phyloP scores from a whole-genome alignment of 2,797 vertebrate species.

The Halcyon smyrnensis region DNA sequence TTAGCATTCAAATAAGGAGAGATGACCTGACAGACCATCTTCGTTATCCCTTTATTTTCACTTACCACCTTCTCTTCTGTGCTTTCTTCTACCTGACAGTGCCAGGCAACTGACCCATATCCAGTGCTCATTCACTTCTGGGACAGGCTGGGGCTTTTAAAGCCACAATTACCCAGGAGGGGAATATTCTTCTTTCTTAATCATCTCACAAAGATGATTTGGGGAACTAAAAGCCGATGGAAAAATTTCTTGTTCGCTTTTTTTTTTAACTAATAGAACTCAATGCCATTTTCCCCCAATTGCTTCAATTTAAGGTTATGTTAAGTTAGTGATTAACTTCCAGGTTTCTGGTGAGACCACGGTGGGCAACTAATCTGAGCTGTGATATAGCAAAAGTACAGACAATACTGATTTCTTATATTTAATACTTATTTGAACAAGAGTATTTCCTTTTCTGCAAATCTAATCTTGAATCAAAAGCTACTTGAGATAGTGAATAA shows the following conservation, averaged over 20 bases:
- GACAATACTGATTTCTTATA: constrained; percentile 21
- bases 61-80: background rate
- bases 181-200: background rate
- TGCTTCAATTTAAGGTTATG: background rate
- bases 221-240: background rate
- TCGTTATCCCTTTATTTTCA: background rate
- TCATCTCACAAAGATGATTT: background rate
- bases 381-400: background rate
- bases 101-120: background rate
- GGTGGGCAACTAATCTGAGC: background rate
- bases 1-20: background rate
- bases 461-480: constrained; percentile 61
- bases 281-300: background rate
- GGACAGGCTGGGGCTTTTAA: background rate
- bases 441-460: constrained; percentile 25
- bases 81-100: background rate
- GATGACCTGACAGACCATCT: background rate
- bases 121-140: background rate
- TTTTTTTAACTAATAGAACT: constrained; percentile 6
- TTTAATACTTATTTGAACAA: constrained; percentile 24
- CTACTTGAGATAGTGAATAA: constrained; percentile 47
- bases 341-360: background rate
- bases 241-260: background rate
- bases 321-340: constrained; percentile 38
- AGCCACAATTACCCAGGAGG: background rate